Evolutionary conservation across 2,888 invertebrate genomes (phyloP), one percentile per base, ranked within the genome.

Genomic region (Perdita meconis): DNA sequence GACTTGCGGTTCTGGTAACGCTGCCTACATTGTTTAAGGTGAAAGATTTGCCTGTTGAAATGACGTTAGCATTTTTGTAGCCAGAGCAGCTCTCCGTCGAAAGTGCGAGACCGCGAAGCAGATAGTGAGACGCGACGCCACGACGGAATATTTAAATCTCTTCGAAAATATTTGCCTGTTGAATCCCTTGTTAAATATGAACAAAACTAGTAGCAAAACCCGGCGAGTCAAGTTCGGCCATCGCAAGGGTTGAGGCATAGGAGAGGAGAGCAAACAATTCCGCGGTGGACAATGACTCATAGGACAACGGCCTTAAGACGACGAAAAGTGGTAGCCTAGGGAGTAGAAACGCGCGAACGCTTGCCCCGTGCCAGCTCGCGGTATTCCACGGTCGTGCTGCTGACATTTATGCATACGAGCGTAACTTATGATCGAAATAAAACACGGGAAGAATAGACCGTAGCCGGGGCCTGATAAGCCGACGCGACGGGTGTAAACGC

Each of bases 271-370:
- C 40, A 42, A 40, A 56, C 65, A 70, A 78, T 78, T 78, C 77
- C 65, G 57, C 19, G 55, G 75, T 78, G 78, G 70, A 79, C 80
- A 81, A 79, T 81, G 81, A 75, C 76, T 80, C 80, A 61, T 59
- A 73, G 81, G 81, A 81, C 81, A 77, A 81, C 69, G 81, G 77
- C 81, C 81, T 81, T 70, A 69, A 47, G 65, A 73, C 71, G 68
- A 66, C 80, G 76, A 81, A 81, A 80, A 69, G 72, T 69, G 65
- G 76, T 79, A 66, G 80, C 57, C 67, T 63, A 67, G 70, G 63
- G 67, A 66, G 67, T 44, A 56, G 78, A 66, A 53, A 61, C 38
- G 38, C 47, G n/a, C 44, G 47, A 71, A 61, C 51, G 22, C 30
- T 42, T 36, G 26, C 12, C n/a, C 22, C 22, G 30, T 22, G 22